A percentile compares a stretch with the other conserved stretches of the same genome.
Conservation (phyloP, 2,113 vertebrate genomes). For the Mormyrus lacerda region DNA sequence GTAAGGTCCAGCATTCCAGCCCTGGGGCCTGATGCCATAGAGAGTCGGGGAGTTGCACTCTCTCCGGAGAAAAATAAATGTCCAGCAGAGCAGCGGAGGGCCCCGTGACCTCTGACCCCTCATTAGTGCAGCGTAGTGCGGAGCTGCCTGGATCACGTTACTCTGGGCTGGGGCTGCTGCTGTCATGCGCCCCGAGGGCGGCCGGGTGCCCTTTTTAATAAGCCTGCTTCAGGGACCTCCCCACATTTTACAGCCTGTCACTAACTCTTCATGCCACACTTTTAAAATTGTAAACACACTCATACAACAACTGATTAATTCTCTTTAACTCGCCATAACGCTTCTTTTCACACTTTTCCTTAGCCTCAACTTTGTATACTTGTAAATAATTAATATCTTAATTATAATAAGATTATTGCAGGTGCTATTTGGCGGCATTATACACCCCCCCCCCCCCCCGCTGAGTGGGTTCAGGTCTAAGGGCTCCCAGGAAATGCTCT, state of each 20-base stretch:
- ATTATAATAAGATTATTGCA: neutral
- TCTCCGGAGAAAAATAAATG: neutral
- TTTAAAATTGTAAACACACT: conserved; percentile 34
- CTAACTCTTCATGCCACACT: conserved; percentile 39
- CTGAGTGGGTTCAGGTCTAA: neutral
- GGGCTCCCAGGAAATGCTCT: neutral
- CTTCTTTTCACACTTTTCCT: neutral
- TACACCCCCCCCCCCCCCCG: too few relatives aligned
- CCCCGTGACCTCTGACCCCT: conserved; percentile 86
- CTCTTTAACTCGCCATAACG: neutral
- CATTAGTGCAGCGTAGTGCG: conserved; percentile 94
- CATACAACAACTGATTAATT: neutral
- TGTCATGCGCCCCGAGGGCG: conserved; percentile 96
- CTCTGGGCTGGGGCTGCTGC: conserved; percentile 95
- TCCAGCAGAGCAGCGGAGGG: conserved; percentile 46
- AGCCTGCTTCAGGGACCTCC: conserved; percentile 75
- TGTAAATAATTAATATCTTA: neutral
- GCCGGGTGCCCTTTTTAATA: conserved; percentile 93
- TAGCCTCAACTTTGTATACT: neutral
- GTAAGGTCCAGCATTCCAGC: neutral
- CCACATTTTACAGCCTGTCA: conserved; percentile 34
- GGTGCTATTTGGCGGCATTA: neutral
- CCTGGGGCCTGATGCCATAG: neutral
- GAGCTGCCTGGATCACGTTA: conserved; percentile 84
- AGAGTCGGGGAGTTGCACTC: conserved; percentile 11